A percentile compares a stretch with the other conserved stretches of the same genome.
Evolutionary conservation across 2,797 vertebrate species (phyloP).

Genomic region (Pteropus rufus): DNA sequence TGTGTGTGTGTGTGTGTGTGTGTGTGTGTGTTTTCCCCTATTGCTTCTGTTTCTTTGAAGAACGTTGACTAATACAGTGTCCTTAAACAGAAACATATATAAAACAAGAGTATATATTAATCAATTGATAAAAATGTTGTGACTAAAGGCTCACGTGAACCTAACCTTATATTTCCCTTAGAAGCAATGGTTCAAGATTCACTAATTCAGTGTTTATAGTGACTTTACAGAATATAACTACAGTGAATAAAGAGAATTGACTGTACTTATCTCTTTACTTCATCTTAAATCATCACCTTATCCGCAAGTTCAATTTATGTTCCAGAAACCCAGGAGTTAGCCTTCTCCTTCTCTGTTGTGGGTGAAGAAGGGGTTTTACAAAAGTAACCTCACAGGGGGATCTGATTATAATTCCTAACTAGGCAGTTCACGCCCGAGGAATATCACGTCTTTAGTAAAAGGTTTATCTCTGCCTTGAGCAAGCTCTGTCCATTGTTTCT

Average conservation of each 20-base stretch:
- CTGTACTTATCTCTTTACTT: background rate
- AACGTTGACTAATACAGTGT: background rate
- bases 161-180: background rate
- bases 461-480: background rate
- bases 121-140: background rate
- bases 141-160: background rate
- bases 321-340: background rate
- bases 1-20: background rate
- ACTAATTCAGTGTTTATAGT: background rate
- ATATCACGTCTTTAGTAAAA: background rate
- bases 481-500: background rate
- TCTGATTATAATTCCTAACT: background rate
- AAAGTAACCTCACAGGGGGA: background rate
- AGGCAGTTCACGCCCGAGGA: background rate
- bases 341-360: background rate
- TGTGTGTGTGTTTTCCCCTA: background rate
- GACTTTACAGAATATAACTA: background rate
- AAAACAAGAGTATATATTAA: background rate
- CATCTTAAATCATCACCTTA: background rate
- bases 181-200: background rate
- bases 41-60: background rate
- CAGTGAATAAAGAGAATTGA: background rate
- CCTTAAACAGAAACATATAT: conserved; percentile 18
- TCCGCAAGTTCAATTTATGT: background rate
- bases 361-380: background rate